Percentiles rank a stretch among this genome's conserved stretches.
phyloP scores from a whole-genome alignment of 2,797 vertebrate species.

The Sebastes trivittatus region DNA sequence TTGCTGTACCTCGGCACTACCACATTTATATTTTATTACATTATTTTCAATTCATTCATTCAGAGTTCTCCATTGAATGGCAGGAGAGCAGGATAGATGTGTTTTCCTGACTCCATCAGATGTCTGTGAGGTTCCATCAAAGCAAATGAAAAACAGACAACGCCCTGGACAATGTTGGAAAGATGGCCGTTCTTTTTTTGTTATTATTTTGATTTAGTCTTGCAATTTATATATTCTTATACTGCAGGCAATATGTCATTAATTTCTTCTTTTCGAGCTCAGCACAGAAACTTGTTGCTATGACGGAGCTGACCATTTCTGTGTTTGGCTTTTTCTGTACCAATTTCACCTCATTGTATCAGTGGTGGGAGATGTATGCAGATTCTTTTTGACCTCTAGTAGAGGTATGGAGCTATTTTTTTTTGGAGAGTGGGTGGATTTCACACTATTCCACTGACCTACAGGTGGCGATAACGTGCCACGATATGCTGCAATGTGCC shows the following conservation, averaged over 20 bases:
- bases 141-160: background rate
- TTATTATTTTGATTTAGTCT: background rate
- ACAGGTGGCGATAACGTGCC: background rate
- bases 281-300: background rate
- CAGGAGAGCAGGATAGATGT: background rate
- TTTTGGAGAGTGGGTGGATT: background rate
- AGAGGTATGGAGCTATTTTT: background rate
- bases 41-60: background rate
- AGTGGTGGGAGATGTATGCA: background rate
- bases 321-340: background rate
- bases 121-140: background rate
- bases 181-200: background rate
- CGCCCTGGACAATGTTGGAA: background rate
- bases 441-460: background rate
- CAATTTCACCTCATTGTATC: background rate
- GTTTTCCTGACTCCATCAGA: background rate
- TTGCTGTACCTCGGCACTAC: background rate
- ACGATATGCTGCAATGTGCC: background rate
- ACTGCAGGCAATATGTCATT: background rate
- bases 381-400: background rate
- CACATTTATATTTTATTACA: background rate
- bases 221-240: background rate
- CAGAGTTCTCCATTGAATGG: background rate
- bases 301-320: background rate
- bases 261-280: background rate